A percentile compares a stretch with the other conserved stretches of the same genome.
These are phyloP conservation scores for Cyphomyrus plagiostoma DNA, from an alignment of 2,113 vertebrate species.

Conservation along the genomic window DNA sequence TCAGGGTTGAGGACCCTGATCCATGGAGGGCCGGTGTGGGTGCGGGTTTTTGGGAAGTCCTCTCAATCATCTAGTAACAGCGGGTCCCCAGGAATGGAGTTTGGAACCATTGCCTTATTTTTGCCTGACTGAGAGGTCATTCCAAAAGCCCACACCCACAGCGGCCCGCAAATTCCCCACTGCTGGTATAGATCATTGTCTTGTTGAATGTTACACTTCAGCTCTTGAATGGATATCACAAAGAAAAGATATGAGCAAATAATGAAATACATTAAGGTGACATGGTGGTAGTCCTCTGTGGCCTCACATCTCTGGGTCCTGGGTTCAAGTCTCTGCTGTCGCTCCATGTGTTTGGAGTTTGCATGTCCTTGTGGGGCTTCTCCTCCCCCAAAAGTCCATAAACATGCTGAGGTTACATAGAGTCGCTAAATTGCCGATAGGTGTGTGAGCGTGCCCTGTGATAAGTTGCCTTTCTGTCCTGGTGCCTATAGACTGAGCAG, in stretches of 20 bases:
- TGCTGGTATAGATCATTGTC: background rate
- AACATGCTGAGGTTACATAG: background rate
- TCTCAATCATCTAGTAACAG: background rate
- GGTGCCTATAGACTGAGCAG: background rate
- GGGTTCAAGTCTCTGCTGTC: background rate
- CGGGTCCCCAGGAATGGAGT: background rate
- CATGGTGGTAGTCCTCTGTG: background rate
- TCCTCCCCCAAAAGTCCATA: too few relatives aligned
- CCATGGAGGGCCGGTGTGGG: background rate
- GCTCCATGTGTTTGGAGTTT: background rate
- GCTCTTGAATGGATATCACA: background rate
- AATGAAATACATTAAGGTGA: background rate
- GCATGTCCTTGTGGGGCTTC: background rate
- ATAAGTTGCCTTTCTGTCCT: background rate
- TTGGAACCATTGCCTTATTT: background rate
- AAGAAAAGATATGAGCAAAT: background rate
- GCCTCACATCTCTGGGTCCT: background rate
- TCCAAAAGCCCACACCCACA: background rate
- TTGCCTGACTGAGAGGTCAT: background rate
- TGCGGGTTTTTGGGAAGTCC: background rate
- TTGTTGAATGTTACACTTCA: background rate
- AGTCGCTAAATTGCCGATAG: background rate
- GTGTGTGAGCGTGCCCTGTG: background rate
- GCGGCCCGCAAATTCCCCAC: background rate
- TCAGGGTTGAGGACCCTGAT: background rate